phyloP scores from a whole-genome alignment of 2,113 vertebrate species.

The Gopherus evgoodei region DNA sequence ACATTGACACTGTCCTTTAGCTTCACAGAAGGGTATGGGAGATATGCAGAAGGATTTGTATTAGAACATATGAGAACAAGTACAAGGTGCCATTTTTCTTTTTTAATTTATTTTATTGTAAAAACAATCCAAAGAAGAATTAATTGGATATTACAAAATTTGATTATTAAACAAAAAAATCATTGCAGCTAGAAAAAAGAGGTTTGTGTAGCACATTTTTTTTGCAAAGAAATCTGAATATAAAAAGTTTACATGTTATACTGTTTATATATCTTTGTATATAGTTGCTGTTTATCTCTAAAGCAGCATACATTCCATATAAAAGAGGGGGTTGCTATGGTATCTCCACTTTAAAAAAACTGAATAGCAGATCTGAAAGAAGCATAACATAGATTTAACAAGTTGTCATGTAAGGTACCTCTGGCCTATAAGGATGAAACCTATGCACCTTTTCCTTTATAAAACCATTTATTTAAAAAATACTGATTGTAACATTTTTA shows the following conservation, averaged over 20 bases:
- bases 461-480: conserved; percentile 2
- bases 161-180: conserved; percentile 6
- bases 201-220: conserved; percentile 29
- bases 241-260: conserved; percentile 64
- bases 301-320: conserved; percentile 74
- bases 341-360: conserved; percentile 75
- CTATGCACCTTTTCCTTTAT: conserved; percentile 30
- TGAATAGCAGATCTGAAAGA: conserved; percentile 77
- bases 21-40: not conserved
- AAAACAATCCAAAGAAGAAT: not conserved
- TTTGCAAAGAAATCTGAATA: conserved; percentile 2
- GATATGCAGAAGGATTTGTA: not conserved
- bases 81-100: not conserved
- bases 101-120: not conserved
- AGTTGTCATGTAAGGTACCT: conserved; percentile 77
- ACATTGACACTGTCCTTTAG: not conserved
- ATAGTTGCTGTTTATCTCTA: conserved; percentile 76
- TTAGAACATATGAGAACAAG: not conserved
- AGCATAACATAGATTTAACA: conserved; percentile 77
- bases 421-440: conserved; percentile 48
- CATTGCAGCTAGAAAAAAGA: not conserved
- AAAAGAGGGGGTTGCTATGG: conserved; percentile 76
- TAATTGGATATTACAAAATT: conserved; percentile 10
- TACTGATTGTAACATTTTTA: not conserved
- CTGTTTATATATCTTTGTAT: conserved; percentile 70